Evolutionary conservation across 2,888 invertebrate species (phyloP), one percentile per base, ranked within the genome.

Genomic region (Tenthredo amoena): DNA sequence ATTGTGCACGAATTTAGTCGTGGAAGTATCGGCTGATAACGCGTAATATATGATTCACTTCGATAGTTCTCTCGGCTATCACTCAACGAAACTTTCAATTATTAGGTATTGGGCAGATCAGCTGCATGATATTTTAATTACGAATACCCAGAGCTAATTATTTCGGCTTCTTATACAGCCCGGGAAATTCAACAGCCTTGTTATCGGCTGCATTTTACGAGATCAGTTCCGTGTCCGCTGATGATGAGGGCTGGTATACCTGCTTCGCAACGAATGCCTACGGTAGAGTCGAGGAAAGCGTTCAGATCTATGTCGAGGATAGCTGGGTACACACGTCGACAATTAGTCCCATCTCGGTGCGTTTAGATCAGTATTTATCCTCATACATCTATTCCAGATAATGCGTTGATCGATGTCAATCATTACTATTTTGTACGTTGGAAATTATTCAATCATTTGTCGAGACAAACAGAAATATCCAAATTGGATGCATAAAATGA

Each of bases 171-270:
- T 62, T 40, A 21, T 37, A 81, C 62, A 81, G 81, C 40, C 7
- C 62, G 1, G 7, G 15, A 77, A 31, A 1, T 18, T 9, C 58
- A 2, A n/a, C 15, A 37, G 21, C 37, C 62, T 37, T 21, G 5
- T 21, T 50, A 47, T 58, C 37, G 6, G 43, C 26, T 0, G 72
- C 68, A 10, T 7, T 71, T 6, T 68, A 26, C 40, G 68, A 85
- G 50, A 81, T 58, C n/a, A 85, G 50, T n/a, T 93, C 95, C 6
- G 95, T 95, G 58, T 94, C 95, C 0, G 89, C 93, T 6, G 93
- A 94, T 0, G 96, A 98, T 91, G 95, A 96, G 86, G 97, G 97
- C 12, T 95, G 95, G 18, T 98, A 98, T 93, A 94, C 95, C 1
- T 98, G 98, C 90, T 94, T 94, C 1, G 98, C 97, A 0, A 94